Conservation (phyloP, 2,113 vertebrate genomes). For the Candoia aspera region DNA sequence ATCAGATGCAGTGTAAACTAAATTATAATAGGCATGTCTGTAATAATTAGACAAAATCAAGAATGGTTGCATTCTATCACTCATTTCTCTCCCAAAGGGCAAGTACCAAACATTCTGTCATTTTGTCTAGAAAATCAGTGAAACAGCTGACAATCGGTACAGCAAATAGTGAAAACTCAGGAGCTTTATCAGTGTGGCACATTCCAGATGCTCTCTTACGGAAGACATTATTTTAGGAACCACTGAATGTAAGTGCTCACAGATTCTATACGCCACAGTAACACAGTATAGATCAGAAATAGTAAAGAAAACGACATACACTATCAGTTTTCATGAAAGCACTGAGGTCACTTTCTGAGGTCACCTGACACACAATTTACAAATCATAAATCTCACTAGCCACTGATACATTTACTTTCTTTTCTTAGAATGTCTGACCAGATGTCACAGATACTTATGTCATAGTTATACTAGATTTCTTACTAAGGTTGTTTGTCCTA, state of each 20-base stretch:
- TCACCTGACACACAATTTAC: not conserved
- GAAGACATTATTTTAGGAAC: not conserved
- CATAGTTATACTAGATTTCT: not conserved
- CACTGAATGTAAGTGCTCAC: not conserved
- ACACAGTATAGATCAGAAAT: not conserved
- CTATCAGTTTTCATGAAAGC: not conserved
- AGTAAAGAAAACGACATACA: not conserved
- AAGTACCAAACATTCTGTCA: not conserved
- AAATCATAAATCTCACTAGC: not conserved
- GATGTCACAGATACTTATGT: not conserved
- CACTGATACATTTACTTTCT: not conserved
- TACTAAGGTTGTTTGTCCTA: conserved; percentile 41
- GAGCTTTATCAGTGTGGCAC: not conserved
- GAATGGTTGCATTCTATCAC: not conserved
- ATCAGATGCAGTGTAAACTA: not conserved
- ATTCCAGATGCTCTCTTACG: no score
- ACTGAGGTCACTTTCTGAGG: not conserved
- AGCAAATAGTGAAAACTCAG: not conserved
- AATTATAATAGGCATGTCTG: not conserved
- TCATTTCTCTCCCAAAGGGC: not conserved
- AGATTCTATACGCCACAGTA: not conserved
- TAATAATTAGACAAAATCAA: not conserved
- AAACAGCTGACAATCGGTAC: not conserved
- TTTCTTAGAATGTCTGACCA: conserved; percentile 3
- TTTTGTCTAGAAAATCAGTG: not conserved